Percentiles rank a stretch among this genome's conserved stretches.
Evolutionary conservation across 2,797 vertebrate genomes (phyloP).

Genomic region (Chelon auratus): DNA sequence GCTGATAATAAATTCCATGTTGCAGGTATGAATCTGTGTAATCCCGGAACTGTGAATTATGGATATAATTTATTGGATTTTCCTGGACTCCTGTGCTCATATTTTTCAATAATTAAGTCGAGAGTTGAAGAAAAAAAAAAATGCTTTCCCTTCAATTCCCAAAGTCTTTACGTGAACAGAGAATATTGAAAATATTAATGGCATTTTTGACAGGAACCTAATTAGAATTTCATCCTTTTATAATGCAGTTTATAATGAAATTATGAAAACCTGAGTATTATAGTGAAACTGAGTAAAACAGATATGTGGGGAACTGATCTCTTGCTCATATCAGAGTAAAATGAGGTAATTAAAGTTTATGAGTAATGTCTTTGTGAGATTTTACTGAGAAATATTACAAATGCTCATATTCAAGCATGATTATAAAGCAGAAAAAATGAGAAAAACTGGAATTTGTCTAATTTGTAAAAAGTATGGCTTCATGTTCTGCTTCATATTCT

Average conservation of each 20-base stretch:
- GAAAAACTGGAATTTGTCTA: not conserved
- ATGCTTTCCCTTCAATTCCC: conserved; percentile 62
- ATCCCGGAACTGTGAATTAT: conserved; percentile 84
- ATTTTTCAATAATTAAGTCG: conserved; percentile 77
- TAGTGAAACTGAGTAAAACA: conserved; percentile 5
- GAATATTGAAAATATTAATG: conserved; percentile 42
- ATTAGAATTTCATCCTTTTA: conserved; percentile 23
- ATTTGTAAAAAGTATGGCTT: conserved; percentile 14
- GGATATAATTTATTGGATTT: conserved; percentile 83
- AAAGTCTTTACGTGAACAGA: conserved; percentile 44
- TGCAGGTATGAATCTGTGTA: conserved; percentile 80
- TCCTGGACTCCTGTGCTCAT: conserved; percentile 67
- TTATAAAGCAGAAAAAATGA: not conserved
- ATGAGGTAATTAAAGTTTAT: too few relatives aligned
- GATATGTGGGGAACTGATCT: not conserved
- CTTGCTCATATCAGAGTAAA: not conserved
- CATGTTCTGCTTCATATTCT: conserved; percentile 2
- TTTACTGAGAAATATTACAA: not conserved
- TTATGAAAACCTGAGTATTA: conserved; percentile 1
- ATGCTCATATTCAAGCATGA: not conserved
- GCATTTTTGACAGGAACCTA: conserved; percentile 32
- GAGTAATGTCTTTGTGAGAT: not conserved
- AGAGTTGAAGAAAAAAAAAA: conserved; percentile 52
- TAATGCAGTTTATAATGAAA: conserved; percentile 14
- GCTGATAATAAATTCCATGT: conserved; percentile 81